Evolutionary conservation across 1,140 invertebrate genomes (phyloP).

Genomic region (Dreissena polymorpha): DNA sequence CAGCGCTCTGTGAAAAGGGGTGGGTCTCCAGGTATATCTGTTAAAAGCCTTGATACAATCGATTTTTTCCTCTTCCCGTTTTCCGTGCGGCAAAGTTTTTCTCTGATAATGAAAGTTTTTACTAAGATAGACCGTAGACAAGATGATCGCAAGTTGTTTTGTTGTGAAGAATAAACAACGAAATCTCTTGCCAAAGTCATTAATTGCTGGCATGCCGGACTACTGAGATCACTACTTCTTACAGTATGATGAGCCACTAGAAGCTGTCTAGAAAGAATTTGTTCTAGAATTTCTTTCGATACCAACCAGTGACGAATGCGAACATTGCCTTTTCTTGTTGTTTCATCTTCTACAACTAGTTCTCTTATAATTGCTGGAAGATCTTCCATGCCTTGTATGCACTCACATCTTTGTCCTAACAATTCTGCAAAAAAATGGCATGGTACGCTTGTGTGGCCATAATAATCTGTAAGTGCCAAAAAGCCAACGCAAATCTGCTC

Average conservation of each 20-base stretch:
- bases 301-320: slow-evolving; percentile 56
- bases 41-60: slow-evolving; percentile 53
- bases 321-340: slow-evolving; percentile 48
- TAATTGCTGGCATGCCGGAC: slow-evolving; percentile 40
- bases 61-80: slow-evolving; percentile 36
- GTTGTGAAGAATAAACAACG: slow-evolving; percentile 55
- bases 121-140: slow-evolving; percentile 50
- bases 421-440: no score
- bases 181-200: slow-evolving; percentile 49
- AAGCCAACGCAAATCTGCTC: slow-evolving; percentile 50
- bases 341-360: slow-evolving; percentile 45
- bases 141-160: slow-evolving; percentile 9
- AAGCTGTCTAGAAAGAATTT: slow-evolving; percentile 45
- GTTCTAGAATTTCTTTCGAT: slow-evolving; percentile 64
- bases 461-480: no score
- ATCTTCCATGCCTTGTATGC: no score
- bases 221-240: slow-evolving; percentile 13
- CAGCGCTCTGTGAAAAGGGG: slow-evolving; percentile 50
- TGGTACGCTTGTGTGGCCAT: no score
- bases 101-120: slow-evolving; percentile 59
- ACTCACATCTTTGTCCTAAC: no score
- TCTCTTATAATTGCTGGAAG: not conserved
- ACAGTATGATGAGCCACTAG: not conserved
- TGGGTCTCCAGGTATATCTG: slow-evolving; percentile 50
- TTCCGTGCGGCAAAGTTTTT: slow-evolving; percentile 50